Base-by-base conservation (phyloP, 2,888 invertebrate species). In the Ichneumoninae sp. region DNA sequence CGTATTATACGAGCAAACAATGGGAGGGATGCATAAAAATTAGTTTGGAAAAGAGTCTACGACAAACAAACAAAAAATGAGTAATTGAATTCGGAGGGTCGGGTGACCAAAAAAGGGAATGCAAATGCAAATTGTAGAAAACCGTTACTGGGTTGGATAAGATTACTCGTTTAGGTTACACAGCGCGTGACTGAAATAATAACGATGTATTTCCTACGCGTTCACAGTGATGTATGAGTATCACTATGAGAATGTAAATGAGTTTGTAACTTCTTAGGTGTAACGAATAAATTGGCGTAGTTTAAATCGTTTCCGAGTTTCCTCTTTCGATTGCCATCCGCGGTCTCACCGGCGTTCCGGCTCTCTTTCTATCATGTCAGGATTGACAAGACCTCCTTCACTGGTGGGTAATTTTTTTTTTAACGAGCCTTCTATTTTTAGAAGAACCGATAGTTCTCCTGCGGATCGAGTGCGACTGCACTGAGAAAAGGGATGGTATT, bases 221-320 rank as follows among this genome's bases (percentile, higher is more conserved):
- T 0, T 8, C 40, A 40, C 5, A 22, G 22, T 10, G n/a, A 8
- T 1, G 2, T 3, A 19, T 33, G 19, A n/a, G n/a, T 19, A 7
- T 36, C 7, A 40, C 5, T 33, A 19, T 19, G 19, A 65, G 40
- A 40, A 19, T n/a, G 19, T 19, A 1, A 33, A 36, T 65, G 40
- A n/a, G 3, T 40, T n/a, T 13, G 3, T 8, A 19, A 40, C 40
- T 40, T 16, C 16, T n/a, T 8, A 10, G 13, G 4, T 47, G 13
- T 40, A 47, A 22, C 44, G 26, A 47, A 50, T 33, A 30, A 74
- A 81, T 69, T 77, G 68, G 40, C 69, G 30, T 69, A 6, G 13
- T 40, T 68, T 50, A 30, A 44, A 74, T 75, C 36, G 50, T 60
- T 36, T 69, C 10, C 50, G 44, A 22, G 47, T 75, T 36, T 52